These are phyloP conservation scores for Alviniconcha marisindica DNA, from an alignment of 1,140 invertebrate species.

Conservation along the genomic window DNA sequence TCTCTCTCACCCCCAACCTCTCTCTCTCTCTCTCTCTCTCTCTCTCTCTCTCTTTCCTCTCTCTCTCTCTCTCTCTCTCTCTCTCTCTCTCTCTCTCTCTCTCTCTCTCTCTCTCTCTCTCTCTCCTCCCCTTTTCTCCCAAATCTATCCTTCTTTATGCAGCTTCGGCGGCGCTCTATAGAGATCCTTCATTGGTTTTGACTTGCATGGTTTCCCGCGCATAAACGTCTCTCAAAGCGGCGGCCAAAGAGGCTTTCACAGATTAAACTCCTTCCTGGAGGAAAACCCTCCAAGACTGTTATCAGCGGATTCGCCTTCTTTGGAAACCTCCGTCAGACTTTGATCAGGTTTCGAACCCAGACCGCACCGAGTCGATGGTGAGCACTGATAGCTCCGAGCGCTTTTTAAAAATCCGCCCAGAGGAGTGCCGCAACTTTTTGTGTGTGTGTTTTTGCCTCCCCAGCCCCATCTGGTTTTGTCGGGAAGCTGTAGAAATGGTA, in stretches of 20 bases:
- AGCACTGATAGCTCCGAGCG: background rate
- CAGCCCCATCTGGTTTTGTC: background rate
- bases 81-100: background rate
- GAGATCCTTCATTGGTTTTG: background rate
- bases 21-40: no score
- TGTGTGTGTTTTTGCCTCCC: background rate
- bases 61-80: background rate
- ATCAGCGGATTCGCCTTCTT: background rate
- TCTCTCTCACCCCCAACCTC: background rate
- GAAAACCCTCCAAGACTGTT: background rate
- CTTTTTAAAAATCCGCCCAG: background rate
- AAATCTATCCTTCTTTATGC: no score
- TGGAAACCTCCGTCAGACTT: background rate
- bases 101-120: background rate
- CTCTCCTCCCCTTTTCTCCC: background rate
- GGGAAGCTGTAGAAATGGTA: no score
- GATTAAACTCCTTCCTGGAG: background rate
- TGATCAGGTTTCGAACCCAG: constrained; percentile 27
- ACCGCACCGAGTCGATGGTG: background rate
- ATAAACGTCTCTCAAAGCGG: background rate
- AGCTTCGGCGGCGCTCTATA: background rate
- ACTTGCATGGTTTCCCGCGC: background rate
- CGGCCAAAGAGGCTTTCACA: background rate
- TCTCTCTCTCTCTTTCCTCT: no score
- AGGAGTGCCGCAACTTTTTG: background rate